Base-by-base conservation (phyloP, 2,888 invertebrate species). In the Rhyacophila evoluta region DNA sequence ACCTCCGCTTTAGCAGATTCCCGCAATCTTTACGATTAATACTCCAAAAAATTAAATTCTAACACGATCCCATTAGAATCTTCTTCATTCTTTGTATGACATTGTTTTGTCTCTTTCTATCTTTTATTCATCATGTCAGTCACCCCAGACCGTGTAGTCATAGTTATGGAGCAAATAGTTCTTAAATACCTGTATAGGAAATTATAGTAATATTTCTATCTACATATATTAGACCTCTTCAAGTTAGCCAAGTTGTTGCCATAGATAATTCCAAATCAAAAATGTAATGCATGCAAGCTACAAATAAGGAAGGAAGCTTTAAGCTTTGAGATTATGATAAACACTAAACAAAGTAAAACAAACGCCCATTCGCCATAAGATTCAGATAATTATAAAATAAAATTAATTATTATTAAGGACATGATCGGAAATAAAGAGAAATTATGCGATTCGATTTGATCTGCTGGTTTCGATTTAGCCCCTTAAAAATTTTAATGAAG, bases 261-360 rank as follows among this genome's bases (percentile, higher is more conserved):
- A 78, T 81, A 79, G 81, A 79, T 77, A 83, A 77, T 80, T 82
- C 73, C 74, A 80, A 79, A 77, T 71, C 72, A 69, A 79, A 55
- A 74, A 67, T 71, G 74, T 73, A 77, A 79, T 79, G 81, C 81
- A 81, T 81, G 81, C 81, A 77, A 78, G 80, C 80, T 78, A 71
- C 77, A 76, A 81, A 79, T 83, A 78, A 82, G 79, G 79, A 79
- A 78, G 74, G 80, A 81, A 83, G 82, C 82, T 83, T 82, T 80
- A 83, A 83, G 83, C 81, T 83, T 80, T 78, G 83, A 81, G 82
- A 82, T 81, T 80, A 82, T 81, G 82, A 81, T 83, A 80, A 79
- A 79, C 77, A 79, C 79, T 79, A 79, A 79, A 79, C 79, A 79
- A 79, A 77, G 79, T 79, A 79, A 79, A 77, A 72, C 74, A 79